Percentiles rank a stretch among this genome's conserved stretches.
phyloP scores from a whole-genome alignment of 2,797 vertebrate genomes.

The Halcyon leucocephala region DNA sequence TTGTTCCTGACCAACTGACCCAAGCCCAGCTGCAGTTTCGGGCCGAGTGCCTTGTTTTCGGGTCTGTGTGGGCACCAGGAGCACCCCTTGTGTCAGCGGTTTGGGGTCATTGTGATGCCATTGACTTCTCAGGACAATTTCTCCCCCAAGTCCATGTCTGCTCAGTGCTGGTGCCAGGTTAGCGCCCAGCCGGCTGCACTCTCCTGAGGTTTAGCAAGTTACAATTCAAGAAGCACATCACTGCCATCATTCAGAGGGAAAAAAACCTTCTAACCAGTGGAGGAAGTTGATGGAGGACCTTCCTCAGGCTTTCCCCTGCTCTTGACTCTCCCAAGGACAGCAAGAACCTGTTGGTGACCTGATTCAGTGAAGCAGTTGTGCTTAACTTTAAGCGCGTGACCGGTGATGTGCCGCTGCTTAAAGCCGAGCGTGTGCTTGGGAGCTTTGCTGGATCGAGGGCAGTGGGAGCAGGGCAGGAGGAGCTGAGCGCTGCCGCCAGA shows the following conservation, averaged over 20 bases:
- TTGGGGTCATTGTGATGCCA: rapidly evolving
- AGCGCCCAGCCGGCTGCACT: rapidly evolving
- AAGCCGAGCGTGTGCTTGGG: rapidly evolving
- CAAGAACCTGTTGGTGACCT: neutral
- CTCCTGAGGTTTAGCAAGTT: neutral
- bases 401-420: neutral
- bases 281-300: neutral
- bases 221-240: neutral
- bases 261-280: rapidly evolving
- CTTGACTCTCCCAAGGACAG: neutral
- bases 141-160: rapidly evolving
- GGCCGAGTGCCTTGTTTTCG: rapidly evolving
- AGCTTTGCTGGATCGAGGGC: neutral
- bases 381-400: neutral
- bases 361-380: neutral
- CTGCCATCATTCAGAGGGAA: rapidly evolving
- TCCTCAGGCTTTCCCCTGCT: rapidly evolving
- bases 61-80: neutral
- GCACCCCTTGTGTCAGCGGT: rapidly evolving
- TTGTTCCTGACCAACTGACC: neutral
- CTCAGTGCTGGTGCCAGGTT: rapidly evolving
- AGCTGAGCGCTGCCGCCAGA: neutral
- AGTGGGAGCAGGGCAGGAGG: neutral
- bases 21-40: neutral
- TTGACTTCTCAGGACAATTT: neutral